phyloP scores from a whole-genome alignment of 2,888 invertebrate species.

The Tenthredo notha region DNA sequence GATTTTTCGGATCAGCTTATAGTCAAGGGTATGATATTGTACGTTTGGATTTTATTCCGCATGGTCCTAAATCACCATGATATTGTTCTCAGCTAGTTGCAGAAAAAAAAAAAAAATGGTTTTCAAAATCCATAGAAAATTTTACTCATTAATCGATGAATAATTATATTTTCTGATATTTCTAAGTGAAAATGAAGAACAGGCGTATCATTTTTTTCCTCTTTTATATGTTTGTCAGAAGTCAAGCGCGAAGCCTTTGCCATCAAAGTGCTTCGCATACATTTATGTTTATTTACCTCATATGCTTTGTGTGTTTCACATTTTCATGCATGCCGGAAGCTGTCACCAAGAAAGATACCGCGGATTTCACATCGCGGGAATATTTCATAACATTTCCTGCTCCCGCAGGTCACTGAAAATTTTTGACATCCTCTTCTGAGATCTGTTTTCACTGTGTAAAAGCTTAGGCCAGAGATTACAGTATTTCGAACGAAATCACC shows the following conservation, averaged over 20 bases:
- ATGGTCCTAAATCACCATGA: not conserved
- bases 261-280: conserved; percentile 6
- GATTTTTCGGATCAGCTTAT: conserved; percentile 10
- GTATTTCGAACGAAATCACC: conserved; percentile 16
- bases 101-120: too few relatives aligned
- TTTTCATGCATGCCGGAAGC: conserved; percentile 30
- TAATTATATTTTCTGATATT: not conserved
- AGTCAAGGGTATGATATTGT: not conserved
- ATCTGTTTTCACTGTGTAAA: not conserved
- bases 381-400: conserved; percentile 24
- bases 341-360: conserved; percentile 37
- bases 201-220: not conserved
- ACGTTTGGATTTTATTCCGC: not conserved
- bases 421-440: not conserved
- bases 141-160: not conserved
- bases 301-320: conserved; percentile 12
- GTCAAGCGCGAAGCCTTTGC: not conserved
- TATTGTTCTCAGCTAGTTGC: not conserved
- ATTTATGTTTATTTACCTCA: conserved; percentile 19
- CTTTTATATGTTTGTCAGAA: not conserved
- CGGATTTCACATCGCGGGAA: conserved; percentile 7
- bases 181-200: not conserved
- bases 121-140: not conserved
- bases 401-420: not conserved
- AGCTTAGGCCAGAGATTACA: not conserved